Conservation (phyloP, 1,140 invertebrate genomes). For the Globodera ellingtonae region DNA sequence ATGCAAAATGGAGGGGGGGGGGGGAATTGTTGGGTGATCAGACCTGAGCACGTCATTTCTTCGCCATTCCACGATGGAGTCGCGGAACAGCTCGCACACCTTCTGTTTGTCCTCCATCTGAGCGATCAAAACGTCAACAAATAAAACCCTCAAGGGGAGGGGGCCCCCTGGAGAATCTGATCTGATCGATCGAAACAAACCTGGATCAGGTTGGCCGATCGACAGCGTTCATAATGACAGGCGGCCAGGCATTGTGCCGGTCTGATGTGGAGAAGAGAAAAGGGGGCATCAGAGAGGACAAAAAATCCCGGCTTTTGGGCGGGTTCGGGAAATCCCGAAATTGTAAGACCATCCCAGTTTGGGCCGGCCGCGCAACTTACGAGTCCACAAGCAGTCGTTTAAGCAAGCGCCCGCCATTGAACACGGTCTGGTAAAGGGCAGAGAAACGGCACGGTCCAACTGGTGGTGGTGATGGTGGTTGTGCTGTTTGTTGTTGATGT, state of each 20-base stretch:
- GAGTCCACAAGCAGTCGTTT: slow-evolving; percentile 52
- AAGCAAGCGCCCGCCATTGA: slow-evolving; percentile 52
- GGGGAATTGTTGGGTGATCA: not conserved
- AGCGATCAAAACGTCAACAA: not conserved
- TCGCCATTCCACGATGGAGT: slow-evolving; percentile 62
- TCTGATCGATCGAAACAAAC: not conserved
- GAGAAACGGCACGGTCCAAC: slow-evolving; percentile 55
- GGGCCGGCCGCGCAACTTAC: slow-evolving; percentile 28
- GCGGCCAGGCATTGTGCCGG: slow-evolving; percentile 60
- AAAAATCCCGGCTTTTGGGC: not conserved
- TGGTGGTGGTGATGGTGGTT: not conserved
- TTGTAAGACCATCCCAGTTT: not conserved
- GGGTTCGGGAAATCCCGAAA: not conserved
- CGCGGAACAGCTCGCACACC: slow-evolving; percentile 57
- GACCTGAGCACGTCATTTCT: slow-evolving; percentile 56
- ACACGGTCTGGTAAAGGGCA: slow-evolving; percentile 61
- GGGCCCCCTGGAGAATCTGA: not conserved
- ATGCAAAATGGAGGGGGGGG: no score
- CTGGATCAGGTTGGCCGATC: slow-evolving; percentile 62
- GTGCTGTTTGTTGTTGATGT: slow-evolving; percentile 20
- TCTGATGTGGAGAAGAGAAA: slow-evolving; percentile 35
- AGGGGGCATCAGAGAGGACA: not conserved
- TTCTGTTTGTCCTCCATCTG: slow-evolving; percentile 47
- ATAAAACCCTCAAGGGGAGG: not conserved
- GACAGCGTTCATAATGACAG: slow-evolving; percentile 54